Evolutionary conservation across 2,888 invertebrate species (phyloP).

Genomic region (Drosophila seclusa): DNA sequence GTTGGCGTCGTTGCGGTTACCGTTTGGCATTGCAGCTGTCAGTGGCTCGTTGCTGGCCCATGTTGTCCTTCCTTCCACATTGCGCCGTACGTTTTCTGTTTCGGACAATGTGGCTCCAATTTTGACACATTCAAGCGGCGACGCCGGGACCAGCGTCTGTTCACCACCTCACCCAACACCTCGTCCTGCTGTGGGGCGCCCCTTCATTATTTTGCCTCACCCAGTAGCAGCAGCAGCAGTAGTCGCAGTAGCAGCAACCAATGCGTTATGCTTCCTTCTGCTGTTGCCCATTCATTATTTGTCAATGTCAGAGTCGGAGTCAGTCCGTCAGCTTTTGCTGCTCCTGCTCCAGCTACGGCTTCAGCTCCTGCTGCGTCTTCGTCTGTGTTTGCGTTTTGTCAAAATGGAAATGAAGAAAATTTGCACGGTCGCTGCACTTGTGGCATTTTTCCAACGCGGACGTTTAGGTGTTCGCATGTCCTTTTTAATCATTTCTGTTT

Average conservation of each 20-base stretch:
- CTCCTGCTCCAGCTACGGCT: conserved; percentile 9
- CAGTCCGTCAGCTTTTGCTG: conserved; percentile 78
- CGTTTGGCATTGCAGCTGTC: conserved; percentile 74
- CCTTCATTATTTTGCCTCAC: conserved; percentile 57
- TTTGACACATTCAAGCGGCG: conserved; percentile 83
- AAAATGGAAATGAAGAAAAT: conserved; percentile 83
- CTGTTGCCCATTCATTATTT: conserved; percentile 81
- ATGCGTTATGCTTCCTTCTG: conserved; percentile 62
- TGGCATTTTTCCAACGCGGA: conserved; percentile 78
- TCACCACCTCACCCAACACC: neutral
- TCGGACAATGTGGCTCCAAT: conserved; percentile 84
- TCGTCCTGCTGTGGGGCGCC: conserved; percentile 22
- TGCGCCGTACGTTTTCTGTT: conserved; percentile 75
- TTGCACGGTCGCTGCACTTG: conserved; percentile 82
- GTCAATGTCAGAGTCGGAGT: conserved; percentile 82
- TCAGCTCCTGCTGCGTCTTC: conserved; percentile 29
- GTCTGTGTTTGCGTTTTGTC: conserved; percentile 81
- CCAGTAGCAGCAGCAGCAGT: neutral
- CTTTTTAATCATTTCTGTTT: conserved; percentile 72
- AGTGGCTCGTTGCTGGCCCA: conserved; percentile 28
- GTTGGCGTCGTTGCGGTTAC: conserved; percentile 56
- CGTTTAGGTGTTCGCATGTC: conserved; percentile 82
- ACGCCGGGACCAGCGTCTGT: conserved; percentile 40
- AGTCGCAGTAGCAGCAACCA: conserved; percentile 16
- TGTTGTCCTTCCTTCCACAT: conserved; percentile 44